Conservation (phyloP, 2,888 invertebrate genomes). For the Cheilosia urbana region DNA sequence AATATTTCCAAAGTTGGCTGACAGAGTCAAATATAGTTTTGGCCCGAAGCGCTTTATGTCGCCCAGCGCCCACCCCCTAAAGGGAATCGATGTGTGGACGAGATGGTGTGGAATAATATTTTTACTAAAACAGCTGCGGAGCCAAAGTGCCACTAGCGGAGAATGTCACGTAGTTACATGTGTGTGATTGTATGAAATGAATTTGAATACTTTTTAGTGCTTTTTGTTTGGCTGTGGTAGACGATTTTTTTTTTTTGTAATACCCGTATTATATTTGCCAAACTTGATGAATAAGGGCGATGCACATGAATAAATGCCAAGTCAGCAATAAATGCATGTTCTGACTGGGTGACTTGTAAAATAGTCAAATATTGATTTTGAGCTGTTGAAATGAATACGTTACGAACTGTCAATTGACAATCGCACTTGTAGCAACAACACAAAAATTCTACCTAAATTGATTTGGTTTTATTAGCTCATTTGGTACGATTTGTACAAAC, state of each 20-base stretch:
- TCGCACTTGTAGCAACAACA: no score
- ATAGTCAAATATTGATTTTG: neutral
- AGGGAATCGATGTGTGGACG: conserved; percentile 9
- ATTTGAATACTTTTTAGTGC: conserved; percentile 40
- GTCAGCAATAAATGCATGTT: conserved; percentile 21
- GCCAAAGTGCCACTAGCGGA: conserved; percentile 17
- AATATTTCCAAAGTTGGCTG: conserved; percentile 66
- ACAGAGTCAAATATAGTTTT: conserved; percentile 66
- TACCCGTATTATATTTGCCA: conserved; percentile 31
- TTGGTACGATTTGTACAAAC: neutral
- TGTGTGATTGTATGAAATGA: conserved; percentile 33
- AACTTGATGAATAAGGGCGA: conserved; percentile 16
- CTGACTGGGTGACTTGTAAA: neutral
- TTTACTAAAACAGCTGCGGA: conserved; percentile 62
- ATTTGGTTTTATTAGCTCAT: neutral
- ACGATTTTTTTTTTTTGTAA: neutral
- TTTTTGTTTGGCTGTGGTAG: conserved; percentile 2
- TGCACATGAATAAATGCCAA: neutral
- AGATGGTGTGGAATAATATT: conserved; percentile 23
- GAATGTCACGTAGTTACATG: conserved; percentile 48
- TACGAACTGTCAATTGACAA: no score
- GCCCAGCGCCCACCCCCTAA: neutral
- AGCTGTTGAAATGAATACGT: no score
- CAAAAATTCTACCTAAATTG: no score
- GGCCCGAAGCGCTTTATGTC: conserved; percentile 29